These are phyloP conservation scores for Hippocampus barbouri DNA, from an alignment of 2,113 vertebrate genomes.

Conservation along the genomic window DNA sequence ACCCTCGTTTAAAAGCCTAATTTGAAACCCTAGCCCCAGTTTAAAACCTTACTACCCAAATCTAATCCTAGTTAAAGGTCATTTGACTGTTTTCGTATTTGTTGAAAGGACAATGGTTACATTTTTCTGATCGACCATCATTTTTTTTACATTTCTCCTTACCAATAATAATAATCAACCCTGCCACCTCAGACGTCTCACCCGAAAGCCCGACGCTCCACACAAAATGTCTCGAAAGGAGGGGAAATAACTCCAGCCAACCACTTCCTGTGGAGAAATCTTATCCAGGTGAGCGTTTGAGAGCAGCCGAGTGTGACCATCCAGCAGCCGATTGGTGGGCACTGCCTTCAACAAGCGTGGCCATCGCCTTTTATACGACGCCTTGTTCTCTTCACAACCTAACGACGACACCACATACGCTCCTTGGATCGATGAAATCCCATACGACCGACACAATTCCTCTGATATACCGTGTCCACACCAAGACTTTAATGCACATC, in stretches of 20 bases:
- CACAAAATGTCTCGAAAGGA: background rate
- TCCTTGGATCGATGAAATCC: background rate
- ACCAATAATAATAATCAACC: background rate
- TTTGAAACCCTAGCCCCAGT: no score
- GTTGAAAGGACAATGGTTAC: no score
- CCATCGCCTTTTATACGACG: background rate
- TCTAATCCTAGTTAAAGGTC: no score
- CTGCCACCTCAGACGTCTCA: background rate
- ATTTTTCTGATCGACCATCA: no score
- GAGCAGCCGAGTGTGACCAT: background rate
- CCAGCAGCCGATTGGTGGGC: background rate
- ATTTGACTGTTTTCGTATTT: no score
- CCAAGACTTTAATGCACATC: background rate
- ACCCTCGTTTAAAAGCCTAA: no score
- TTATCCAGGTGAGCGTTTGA: background rate
- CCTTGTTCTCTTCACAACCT: background rate
- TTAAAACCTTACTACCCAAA: no score
- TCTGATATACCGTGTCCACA: background rate
- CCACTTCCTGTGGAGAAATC: background rate
- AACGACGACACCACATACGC: background rate
- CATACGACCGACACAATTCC: background rate
- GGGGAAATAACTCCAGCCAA: background rate
- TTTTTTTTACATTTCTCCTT: background rate
- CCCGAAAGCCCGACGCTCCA: background rate
- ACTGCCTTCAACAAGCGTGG: background rate